Evolutionary conservation across 2,113 vertebrate genomes (phyloP), one percentile per base, ranked within the genome.

Genomic region (Rhinogobius similis): DNA sequence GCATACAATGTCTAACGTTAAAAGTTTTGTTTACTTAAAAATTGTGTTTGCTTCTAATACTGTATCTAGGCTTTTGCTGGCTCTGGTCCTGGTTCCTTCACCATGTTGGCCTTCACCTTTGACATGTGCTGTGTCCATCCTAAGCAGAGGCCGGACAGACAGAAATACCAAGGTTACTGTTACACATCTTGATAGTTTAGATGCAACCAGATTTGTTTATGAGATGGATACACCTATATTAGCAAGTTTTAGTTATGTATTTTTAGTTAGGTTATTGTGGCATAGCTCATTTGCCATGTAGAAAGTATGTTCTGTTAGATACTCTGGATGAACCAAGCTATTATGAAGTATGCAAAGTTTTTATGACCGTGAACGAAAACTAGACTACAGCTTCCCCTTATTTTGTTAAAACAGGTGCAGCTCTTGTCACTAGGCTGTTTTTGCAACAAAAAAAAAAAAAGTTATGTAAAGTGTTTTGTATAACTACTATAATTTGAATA

Each of bases 31-130:
- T n/a, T n/a, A n/a, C n/a, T n/a, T n/a, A n/a, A n/a, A n/a, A n/a
- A n/a, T n/a, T n/a, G n/a, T n/a, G n/a, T n/a, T n/a, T n/a, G n/a
- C 5, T 20, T 52, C 11, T 9, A 50, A 36, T 7, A 36, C 32
- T 36, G 10, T 59, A n/a, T n/a, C n/a, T n/a, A 88, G 90, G 39
- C 85, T 96, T 14, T 81, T 97, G 50, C 83, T 97, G 70, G 93
- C 93, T 20, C 86, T 97, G 73, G 89, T 96, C 46, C 81, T 97
- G 68, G 93, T 93, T 0, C 95, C 95, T 0, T 92, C 92, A 1
- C 92, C 95, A 4, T 90, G 85, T 6, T 94, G 93, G 88, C 94
- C 95, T 0, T 92, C 95, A 0, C 95, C 95, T 14, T 86, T 96
- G 26, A 86, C 93, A 75, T 96, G 95, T 2, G 94, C 94, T 0